Conservation (phyloP, 2,888 invertebrate species). For the Neoascia interrupta region DNA sequence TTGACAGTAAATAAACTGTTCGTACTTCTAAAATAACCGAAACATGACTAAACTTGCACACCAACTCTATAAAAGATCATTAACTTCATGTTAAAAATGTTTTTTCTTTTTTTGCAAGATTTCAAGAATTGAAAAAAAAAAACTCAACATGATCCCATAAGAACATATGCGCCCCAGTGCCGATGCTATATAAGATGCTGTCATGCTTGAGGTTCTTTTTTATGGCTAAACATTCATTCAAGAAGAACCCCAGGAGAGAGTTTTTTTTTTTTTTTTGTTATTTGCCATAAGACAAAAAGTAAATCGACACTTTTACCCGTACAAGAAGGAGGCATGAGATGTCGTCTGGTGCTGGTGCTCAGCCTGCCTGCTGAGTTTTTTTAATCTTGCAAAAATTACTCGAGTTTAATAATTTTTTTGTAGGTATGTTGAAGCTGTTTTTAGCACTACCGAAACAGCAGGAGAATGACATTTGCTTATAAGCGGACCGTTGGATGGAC, state of each 20-base stretch:
- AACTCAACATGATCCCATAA: conserved; percentile 32
- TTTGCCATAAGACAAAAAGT: conserved; percentile 38
- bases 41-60: conserved; percentile 57
- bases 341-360: conserved; percentile 56
- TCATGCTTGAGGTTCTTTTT: conserved; percentile 38
- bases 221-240: conserved; percentile 47
- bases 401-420: conserved; percentile 17
- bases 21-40: conserved; percentile 16
- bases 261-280: conserved; percentile 9
- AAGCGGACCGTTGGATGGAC: conserved; percentile 50
- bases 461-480: conserved; percentile 66
- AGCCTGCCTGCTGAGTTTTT: no score
- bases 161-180: conserved; percentile 52
- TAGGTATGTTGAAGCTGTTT: conserved; percentile 24
- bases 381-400: conserved; percentile 65
- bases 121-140: conserved; percentile 38
- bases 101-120: conserved; percentile 29
- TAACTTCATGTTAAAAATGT: conserved; percentile 37
- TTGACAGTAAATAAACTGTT: not conserved
- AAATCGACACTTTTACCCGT: conserved; percentile 64
- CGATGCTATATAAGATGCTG: conserved; percentile 54
- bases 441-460: conserved; percentile 51
- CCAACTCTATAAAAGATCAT: conserved; percentile 32
- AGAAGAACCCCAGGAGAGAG: conserved; percentile 68
- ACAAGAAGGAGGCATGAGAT: conserved; percentile 62